Conservation (phyloP, 2,113 vertebrate species). For the Tylochromis polylepis region DNA sequence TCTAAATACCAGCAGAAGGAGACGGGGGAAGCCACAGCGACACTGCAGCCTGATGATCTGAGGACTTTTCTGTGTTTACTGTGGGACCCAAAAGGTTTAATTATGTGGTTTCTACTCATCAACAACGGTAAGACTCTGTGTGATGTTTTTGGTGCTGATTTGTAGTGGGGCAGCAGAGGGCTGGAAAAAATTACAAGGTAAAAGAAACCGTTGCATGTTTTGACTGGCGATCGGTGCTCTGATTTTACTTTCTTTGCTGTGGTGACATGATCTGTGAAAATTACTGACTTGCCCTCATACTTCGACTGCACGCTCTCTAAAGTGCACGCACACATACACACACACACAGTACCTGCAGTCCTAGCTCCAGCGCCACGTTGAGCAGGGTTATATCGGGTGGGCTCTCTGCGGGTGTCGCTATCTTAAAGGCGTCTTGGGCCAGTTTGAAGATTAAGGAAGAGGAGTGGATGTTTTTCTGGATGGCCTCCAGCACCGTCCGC, state of each 20-base stretch:
- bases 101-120: constrained; percentile 44
- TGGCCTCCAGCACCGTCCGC: constrained; percentile 92
- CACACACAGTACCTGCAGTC: constrained; percentile 82
- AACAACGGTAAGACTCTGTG: neutral
- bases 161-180: constrained; percentile 27
- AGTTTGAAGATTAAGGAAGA: constrained; percentile 98
- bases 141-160: constrained; percentile 52
- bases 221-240: neutral
- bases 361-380: constrained; percentile 93
- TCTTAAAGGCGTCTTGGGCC: constrained; percentile 98
- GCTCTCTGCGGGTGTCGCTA: constrained; percentile 90
- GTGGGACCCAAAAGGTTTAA: constrained; percentile 8
- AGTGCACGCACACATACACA: neutral
- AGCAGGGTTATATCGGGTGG: constrained; percentile 91
- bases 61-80: constrained; percentile 20
- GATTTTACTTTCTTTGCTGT: neutral
- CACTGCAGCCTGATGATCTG: constrained; percentile 9
- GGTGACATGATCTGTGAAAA: constrained; percentile 21
- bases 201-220: constrained; percentile 14
- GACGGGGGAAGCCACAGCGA: neutral
- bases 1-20: neutral
- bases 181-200: constrained; percentile 36
- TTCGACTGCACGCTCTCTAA: neutral
- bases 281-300: neutral
- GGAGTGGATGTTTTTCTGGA: constrained; percentile 98